These are phyloP conservation scores for Spinus pinus DNA, from an alignment of 2,797 vertebrate genomes.

Conservation along the genomic window DNA sequence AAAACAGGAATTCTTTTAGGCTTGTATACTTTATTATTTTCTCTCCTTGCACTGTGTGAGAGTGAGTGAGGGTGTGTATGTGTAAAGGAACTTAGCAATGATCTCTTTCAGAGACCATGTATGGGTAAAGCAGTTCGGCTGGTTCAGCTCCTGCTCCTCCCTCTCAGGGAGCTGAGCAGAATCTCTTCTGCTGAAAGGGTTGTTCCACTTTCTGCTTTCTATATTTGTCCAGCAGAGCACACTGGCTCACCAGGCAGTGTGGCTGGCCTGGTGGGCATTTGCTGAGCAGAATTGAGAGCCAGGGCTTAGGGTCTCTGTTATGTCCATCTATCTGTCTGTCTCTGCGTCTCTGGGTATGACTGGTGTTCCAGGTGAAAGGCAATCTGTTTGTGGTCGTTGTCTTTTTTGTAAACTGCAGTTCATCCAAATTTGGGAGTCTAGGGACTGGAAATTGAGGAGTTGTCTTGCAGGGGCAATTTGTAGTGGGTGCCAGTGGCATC, in stretches of 20 bases:
- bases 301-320: slow-evolving; percentile 21
- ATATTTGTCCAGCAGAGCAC: slow-evolving; percentile 70
- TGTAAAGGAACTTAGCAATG: slow-evolving; percentile 43
- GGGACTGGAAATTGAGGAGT: background rate
- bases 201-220: slow-evolving; percentile 70
- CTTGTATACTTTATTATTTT: background rate
- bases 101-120: slow-evolving; percentile 68
- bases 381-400: slow-evolving; percentile 32
- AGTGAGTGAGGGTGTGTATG: background rate
- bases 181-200: slow-evolving; percentile 60
- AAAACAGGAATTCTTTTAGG: background rate
- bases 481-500: background rate
- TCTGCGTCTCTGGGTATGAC: slow-evolving; percentile 29
- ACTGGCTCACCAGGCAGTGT: background rate
- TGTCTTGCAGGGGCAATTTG: background rate
- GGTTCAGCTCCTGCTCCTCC: slow-evolving; percentile 71
- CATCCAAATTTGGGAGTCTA: background rate
- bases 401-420: background rate
- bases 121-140: slow-evolving; percentile 72
- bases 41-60: background rate
- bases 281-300: slow-evolving; percentile 18
- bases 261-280: background rate
- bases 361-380: slow-evolving; percentile 53
- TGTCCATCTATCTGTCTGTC: slow-evolving; percentile 40
- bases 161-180: slow-evolving; percentile 48